Conservation (phyloP, 1,140 invertebrate genomes). For the Neotoxoptera formosana region DNA sequence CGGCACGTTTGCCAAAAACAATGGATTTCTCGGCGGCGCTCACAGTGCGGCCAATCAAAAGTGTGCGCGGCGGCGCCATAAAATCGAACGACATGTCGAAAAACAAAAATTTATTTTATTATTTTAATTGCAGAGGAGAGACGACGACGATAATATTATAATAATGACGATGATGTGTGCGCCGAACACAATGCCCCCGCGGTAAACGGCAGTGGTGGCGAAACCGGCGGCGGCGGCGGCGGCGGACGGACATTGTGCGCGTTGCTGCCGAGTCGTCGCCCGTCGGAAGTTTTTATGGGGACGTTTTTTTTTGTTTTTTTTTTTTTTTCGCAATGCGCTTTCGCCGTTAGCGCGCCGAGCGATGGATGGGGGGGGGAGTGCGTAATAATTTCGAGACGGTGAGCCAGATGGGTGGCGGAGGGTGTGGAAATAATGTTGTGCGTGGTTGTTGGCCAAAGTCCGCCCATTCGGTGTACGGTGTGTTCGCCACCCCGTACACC, state of each 20-base stretch:
- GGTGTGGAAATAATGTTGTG: not conserved
- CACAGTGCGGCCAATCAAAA: not conserved
- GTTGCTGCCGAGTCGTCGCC: not conserved
- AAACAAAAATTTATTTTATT: not conserved
- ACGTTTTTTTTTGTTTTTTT: not conserved
- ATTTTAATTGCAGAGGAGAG: not conserved
- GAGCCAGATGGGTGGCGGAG: not conserved
- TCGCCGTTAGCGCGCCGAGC: not conserved
- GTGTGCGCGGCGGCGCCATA: not conserved
- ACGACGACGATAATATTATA: too few relatives aligned
- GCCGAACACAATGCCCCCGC: not conserved
- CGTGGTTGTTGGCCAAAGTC: slow-evolving; percentile 25
- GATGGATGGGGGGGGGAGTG: not conserved
- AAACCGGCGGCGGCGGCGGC: not conserved
- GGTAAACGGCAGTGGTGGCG: not conserved
- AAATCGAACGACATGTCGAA: not conserved
- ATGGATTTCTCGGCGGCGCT: not conserved
- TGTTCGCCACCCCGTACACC: not conserved
- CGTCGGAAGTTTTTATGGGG: not conserved
- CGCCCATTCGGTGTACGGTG: slow-evolving; percentile 34
- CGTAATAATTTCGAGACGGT: not conserved
- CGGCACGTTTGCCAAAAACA: not conserved
- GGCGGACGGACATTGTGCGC: not conserved
- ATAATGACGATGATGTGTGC: not conserved
- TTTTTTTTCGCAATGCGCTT: slow-evolving; percentile 32